These are phyloP conservation scores for Hofmannophila pseudospretella DNA, from an alignment of 2,888 invertebrate genomes.

Conservation along the genomic window DNA sequence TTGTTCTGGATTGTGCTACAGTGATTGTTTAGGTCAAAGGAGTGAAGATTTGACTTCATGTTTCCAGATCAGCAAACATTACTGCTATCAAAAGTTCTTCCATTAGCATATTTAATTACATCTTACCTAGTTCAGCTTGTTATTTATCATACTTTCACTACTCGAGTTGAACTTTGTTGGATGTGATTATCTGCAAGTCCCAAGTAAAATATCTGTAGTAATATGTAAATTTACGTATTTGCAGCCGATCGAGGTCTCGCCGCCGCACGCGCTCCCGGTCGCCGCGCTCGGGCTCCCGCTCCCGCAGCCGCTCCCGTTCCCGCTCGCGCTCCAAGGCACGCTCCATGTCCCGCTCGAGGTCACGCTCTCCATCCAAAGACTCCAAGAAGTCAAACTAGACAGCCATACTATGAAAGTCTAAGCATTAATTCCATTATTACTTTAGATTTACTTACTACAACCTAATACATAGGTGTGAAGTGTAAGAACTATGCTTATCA, in stretches of 20 bases:
- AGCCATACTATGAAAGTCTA: neutral
- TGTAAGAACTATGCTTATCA: constrained; percentile 11
- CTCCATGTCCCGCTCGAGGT: constrained; percentile 69
- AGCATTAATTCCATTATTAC: constrained; percentile 1
- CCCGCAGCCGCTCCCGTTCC: constrained; percentile 61
- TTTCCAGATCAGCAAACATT: too few relatives aligned
- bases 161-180: neutral
- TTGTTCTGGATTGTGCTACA: too few relatives aligned
- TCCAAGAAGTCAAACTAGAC: constrained; percentile 68
- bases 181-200: neutral
- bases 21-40: too few relatives aligned
- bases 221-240: constrained; percentile 27
- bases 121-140: neutral
- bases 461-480: constrained; percentile 6
- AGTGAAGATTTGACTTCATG: neutral
- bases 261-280: constrained; percentile 80
- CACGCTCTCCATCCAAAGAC: constrained; percentile 70
- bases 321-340: constrained; percentile 72
- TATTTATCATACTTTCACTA: neutral
- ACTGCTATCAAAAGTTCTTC: too few relatives aligned
- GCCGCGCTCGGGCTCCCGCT: constrained; percentile 69
- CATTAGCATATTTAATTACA: neutral
- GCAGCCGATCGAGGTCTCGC: constrained; percentile 80
- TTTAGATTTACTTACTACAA: neutral
- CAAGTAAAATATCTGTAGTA: too few relatives aligned